Evolutionary conservation across 1,140 invertebrate genomes (phyloP), one percentile per base, ranked within the genome.

Genomic region (Drosophila nigrodunni): DNA sequence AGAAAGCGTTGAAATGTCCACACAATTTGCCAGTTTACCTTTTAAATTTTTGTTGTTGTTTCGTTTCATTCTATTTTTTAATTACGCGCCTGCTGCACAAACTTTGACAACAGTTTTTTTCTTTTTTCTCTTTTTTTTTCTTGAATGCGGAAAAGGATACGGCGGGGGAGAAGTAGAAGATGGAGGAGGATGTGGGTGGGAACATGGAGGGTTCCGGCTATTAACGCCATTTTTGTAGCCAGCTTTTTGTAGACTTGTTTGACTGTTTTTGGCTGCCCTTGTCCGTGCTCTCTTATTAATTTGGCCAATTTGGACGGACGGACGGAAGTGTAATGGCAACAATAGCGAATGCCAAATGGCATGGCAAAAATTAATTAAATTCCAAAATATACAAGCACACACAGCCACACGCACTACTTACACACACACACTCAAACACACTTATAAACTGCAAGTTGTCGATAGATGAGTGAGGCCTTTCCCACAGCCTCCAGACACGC

Each of bases 311-410:
- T 80, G 52, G 55, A 15, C 37, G 80, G 57, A 30, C 25, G 4
- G 25, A 30, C 83, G 83, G 83, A 88, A 82, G 83, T 76, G 43
- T 50, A 62, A 78, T 58, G 54, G 52, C 72, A 66, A 73, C 72
- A 61, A 71, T 60, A 47, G 62, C 25, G 25, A 61, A 71, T 60
- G 55, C 62, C 65, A 74, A 74, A 67, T 55, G 50, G 65, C 66
- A 57, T 80, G 83, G 70, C 69, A 60, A 57, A 80, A 83, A 83
- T 77, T 83, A 88, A 88, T 88, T 77, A 80, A 83, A 88, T 88
- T 70, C 43, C 10, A 62, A 62, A 66, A 67, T 5, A 30, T 6
- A 30, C 25, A 30, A 30, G 3, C 25, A 30, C 25, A 5, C 25
- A 30, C 25, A 15, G 15, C 15, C 15, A 6, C 25, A 30, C 25